phyloP scores from a whole-genome alignment of 2,113 vertebrate genomes.

The Phainopepla nitens region DNA sequence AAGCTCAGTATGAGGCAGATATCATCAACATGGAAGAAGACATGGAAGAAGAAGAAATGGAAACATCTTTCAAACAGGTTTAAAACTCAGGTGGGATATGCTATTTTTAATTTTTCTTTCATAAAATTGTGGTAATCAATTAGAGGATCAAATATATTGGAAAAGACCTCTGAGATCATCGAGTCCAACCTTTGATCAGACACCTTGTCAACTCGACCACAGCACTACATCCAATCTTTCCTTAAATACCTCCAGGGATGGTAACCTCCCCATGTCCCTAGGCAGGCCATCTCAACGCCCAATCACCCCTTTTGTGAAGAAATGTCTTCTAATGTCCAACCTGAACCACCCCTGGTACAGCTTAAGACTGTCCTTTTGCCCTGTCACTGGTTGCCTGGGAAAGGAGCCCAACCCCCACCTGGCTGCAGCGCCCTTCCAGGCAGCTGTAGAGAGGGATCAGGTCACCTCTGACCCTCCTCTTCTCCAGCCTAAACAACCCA shows the following conservation, averaged over 20 bases:
- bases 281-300: neutral
- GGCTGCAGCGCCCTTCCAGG: neutral
- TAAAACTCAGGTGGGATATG: neutral
- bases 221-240: neutral
- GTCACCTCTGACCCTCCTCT: neutral
- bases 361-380: neutral
- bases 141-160: neutral
- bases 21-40: neutral
- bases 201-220: neutral
- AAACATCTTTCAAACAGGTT: neutral
- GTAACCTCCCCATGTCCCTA: neutral
- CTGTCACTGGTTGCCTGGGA: too few relatives aligned
- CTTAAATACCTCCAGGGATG: fast-evolving
- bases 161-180: neutral
- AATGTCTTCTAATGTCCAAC: neutral
- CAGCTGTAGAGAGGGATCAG: neutral
- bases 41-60: neutral
- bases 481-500: neutral
- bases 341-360: neutral
- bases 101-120: neutral
- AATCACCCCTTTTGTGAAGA: neutral
- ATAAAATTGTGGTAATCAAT: neutral
- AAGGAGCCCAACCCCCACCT: fast-evolving
- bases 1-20: neutral
- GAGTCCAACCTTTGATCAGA: neutral